phyloP scores from a whole-genome alignment of 1,140 invertebrate species.

The Megalopta genalis region DNA sequence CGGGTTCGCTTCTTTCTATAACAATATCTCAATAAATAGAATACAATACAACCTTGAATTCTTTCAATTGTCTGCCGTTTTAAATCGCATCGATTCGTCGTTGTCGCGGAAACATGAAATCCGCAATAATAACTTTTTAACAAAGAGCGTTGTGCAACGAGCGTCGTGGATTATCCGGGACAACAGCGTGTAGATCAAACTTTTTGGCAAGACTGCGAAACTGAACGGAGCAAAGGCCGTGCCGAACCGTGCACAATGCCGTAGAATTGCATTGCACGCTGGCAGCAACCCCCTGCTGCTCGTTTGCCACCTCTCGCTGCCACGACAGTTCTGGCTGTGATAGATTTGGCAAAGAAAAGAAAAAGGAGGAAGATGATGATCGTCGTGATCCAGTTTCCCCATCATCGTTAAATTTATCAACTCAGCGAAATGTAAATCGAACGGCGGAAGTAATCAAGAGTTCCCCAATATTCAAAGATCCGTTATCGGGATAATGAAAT shows the following conservation, averaged over 20 bases:
- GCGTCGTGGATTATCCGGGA: neutral
- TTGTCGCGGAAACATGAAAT: too few species aligned
- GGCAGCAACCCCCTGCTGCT: neutral
- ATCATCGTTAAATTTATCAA: slow-evolving; percentile 49
- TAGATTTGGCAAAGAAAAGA: neutral
- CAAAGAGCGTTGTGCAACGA: neutral
- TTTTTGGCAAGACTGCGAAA: neutral
- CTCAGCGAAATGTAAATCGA: slow-evolving; percentile 49
- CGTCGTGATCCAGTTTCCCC: slow-evolving; percentile 34
- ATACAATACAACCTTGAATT: too few species aligned
- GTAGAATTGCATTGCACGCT: slow-evolving; percentile 8
- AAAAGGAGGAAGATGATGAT: slow-evolving; percentile 30
- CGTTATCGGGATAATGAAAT: slow-evolving; percentile 51
- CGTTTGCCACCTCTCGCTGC: neutral
- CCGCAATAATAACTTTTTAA: too few species aligned
- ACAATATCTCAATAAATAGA: too few species aligned
- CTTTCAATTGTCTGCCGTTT: too few species aligned
- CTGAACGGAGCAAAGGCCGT: slow-evolving; percentile 5
- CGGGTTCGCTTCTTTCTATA: too few species aligned
- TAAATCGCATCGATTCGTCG: too few species aligned
- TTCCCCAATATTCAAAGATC: slow-evolving; percentile 49
- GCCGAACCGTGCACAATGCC: neutral
- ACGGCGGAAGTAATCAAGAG: slow-evolving; percentile 48
- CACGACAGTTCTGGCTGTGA: neutral
- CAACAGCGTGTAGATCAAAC: neutral